A percentile compares a stretch with the other conserved stretches of the same genome.
Conservation (phyloP, 92 coral and sea anemone genomes). For the Siderastrea radians region DNA sequence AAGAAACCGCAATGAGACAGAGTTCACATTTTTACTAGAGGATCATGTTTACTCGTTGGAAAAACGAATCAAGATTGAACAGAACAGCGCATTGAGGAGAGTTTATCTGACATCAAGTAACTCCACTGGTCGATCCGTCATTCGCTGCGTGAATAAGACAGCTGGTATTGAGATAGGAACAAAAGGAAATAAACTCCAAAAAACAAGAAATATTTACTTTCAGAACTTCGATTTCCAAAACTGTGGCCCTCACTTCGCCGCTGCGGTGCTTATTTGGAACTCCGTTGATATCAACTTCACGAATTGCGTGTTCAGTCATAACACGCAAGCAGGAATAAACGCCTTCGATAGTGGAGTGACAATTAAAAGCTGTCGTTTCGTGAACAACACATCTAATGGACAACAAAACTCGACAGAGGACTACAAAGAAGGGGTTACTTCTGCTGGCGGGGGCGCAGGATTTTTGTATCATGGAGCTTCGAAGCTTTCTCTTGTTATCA, state of each 20-base stretch:
- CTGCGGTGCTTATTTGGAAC: constrained; percentile 73
- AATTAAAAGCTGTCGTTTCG: constrained; percentile 70
- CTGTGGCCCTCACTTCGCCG: constrained; percentile 84
- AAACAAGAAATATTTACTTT: constrained; percentile 69
- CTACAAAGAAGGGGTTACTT: constrained; percentile 58
- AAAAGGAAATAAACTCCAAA: not conserved
- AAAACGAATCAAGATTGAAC: constrained; percentile 57
- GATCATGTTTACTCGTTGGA: constrained; percentile 55
- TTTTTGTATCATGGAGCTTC: constrained; percentile 50
- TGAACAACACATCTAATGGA: constrained; percentile 76
- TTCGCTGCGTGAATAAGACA: not conserved
- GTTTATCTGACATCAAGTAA: constrained; percentile 47
- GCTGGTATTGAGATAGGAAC: constrained; percentile 76
- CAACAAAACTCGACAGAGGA: constrained; percentile 16
- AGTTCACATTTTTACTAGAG: constrained; percentile 56
- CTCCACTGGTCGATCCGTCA: not conserved
- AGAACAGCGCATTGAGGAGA: constrained; percentile 48
- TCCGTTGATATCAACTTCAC: constrained; percentile 68
- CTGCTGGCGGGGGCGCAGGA: constrained; percentile 77
- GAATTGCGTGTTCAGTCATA: constrained; percentile 80
- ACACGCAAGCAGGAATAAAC: constrained; percentile 81
- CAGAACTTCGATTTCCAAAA: constrained; percentile 63
- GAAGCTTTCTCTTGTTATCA: constrained; percentile 46
- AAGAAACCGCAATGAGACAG: constrained; percentile 51
- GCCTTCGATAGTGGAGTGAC: constrained; percentile 80